A percentile compares a stretch with the other conserved stretches of the same genome.
Conservation (phyloP, 2,113 vertebrate genomes). For the Dicaeum eximium region DNA sequence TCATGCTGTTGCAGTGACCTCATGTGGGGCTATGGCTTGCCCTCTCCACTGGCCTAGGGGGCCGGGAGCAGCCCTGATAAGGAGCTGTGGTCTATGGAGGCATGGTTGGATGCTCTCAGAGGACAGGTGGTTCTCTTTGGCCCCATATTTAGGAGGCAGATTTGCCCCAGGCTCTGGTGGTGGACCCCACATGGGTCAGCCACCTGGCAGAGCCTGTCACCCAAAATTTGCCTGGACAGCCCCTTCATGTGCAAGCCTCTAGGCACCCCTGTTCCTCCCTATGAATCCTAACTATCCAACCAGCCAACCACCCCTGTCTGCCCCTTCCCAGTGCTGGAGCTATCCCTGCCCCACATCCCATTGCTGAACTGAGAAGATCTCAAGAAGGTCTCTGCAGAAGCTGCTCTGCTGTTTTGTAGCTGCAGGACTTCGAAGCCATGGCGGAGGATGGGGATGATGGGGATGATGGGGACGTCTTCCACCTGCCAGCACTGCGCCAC, state of each 20-base stretch:
- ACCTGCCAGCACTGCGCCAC: not conserved
- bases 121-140: not conserved
- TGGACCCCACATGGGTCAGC: not conserved
- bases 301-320: fast-evolving
- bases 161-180: not conserved
- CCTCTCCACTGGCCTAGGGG: not conserved
- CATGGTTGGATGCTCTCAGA: not conserved
- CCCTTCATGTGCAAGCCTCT: fast-evolving
- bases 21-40: not conserved
- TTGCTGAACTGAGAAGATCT: not conserved
- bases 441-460: fast-evolving
- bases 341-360: not conserved
- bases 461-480: not conserved
- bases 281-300: not conserved
- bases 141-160: not conserved
- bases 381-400: not conserved
- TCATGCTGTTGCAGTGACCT: not conserved
- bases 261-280: not conserved
- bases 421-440: not conserved
- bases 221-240: not conserved
- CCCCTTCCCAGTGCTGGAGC: not conserved
- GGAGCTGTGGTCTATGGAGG: not conserved
- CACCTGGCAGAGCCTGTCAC: not conserved
- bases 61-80: not conserved
- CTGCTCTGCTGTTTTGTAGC: not conserved